These are phyloP conservation scores for Brachionus manjavacas DNA, from an alignment of 1,140 invertebrate genomes.

Conservation along the genomic window DNA sequence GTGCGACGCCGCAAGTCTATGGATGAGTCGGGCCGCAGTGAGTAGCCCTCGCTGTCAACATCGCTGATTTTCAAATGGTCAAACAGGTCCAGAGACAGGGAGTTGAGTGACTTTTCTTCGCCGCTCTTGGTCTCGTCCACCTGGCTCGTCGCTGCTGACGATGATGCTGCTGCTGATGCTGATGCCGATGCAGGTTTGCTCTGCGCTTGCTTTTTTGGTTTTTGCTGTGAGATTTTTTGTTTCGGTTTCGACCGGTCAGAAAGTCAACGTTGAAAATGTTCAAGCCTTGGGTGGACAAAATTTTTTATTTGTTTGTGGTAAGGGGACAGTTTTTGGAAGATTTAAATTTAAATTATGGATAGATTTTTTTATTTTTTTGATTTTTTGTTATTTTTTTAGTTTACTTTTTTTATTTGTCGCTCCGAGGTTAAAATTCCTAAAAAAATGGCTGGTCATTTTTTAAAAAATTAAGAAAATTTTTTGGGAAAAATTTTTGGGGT, in stretches of 20 bases:
- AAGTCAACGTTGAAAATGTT: slow-evolving; percentile 41
- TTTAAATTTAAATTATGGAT: too few relatives aligned
- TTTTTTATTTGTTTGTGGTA: too few relatives aligned
- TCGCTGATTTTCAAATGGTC: slow-evolving; percentile 23
- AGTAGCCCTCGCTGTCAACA: slow-evolving; percentile 22
- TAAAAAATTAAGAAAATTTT: too few relatives aligned
- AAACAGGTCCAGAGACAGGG: not conserved
- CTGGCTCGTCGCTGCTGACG: not conserved
- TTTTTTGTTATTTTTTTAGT: too few relatives aligned
- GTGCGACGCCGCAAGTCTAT: not conserved
- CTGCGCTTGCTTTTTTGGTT: not conserved
- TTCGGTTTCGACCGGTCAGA: slow-evolving; percentile 10
- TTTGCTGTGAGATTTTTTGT: slow-evolving; percentile 25
- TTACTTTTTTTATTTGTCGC: too few relatives aligned
- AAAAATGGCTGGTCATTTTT: too few relatives aligned
- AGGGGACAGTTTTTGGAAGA: too few relatives aligned
- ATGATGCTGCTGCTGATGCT: not conserved
- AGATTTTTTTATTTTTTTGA: too few relatives aligned
- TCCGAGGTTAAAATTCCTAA: too few relatives aligned
- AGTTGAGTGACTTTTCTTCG: not conserved
- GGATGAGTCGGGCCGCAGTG: not conserved
- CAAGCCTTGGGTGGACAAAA: too few relatives aligned
- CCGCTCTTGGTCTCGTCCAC: not conserved
- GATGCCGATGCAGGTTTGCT: not conserved
- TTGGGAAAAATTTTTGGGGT: too few relatives aligned